Evolutionary conservation across 2,797 vertebrate genomes (phyloP).

Genomic region (Clamator glandarius): DNA sequence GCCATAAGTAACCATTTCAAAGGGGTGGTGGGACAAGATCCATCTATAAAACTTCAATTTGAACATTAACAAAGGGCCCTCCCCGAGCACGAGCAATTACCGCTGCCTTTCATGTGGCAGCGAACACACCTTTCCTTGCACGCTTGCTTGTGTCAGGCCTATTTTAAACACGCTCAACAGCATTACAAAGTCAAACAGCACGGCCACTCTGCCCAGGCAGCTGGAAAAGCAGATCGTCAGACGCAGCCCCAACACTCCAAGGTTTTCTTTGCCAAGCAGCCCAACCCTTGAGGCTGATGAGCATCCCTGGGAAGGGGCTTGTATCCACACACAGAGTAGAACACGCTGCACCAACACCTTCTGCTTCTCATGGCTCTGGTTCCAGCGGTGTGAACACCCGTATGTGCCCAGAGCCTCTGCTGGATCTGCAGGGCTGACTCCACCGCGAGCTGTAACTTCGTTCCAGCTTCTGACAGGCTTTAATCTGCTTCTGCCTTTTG

Average conservation of each 20-base stretch:
- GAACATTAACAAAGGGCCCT: neutral
- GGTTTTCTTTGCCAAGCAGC: neutral
- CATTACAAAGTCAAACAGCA: neutral
- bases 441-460: neutral
- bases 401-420: rapidly evolving
- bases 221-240: neutral
- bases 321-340: rapidly evolving
- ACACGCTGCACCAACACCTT: neutral
- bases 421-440: neutral
- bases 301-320: neutral
- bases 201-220: neutral
- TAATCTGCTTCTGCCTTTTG: slow-evolving; percentile 58
- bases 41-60: slow-evolving; percentile 26
- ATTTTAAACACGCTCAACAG: slow-evolving; percentile 7
- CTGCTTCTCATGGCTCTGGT: rapidly evolving
- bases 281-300: neutral
- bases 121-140: slow-evolving; percentile 17
- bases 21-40: slow-evolving; percentile 20
- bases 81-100: slow-evolving; percentile 1
- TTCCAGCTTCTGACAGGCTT: neutral
- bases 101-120: slow-evolving; percentile 44
- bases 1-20: slow-evolving; percentile 55
- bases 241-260: rapidly evolving
- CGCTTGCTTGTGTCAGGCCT: neutral
- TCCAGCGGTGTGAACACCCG: rapidly evolving